Evolutionary conservation across 2,888 invertebrate genomes (phyloP), one percentile per base, ranked within the genome.

Genomic region (Allophyes oxyacanthae): DNA sequence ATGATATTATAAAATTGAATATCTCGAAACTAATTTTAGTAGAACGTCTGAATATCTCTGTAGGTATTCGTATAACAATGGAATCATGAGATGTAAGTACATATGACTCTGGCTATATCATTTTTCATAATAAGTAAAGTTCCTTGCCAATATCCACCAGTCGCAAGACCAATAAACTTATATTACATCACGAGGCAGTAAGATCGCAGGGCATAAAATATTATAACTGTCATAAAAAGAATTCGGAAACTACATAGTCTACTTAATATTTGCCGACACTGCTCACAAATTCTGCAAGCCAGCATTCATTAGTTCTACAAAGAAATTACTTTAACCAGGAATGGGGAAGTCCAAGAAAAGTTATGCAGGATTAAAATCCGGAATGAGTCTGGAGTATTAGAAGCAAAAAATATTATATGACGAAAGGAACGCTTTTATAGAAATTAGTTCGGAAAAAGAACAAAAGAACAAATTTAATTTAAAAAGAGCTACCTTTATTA

Each of bases 311-410:
- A 40, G 42, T 37, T 37, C 30, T 15, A 34, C 54, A 55, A 58
- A 67, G 49, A 50, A 59, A 53, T 59, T 26, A 28, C 42, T 57
- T 45, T 41, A 4, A 66, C 49, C 36, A 40, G 42, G 25, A 66
- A 59, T 7, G 10, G 9, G 11, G 5, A 45, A 45, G 41, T 41
- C 13, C 14, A 46, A 49, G 15, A 30, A 51, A 62, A 55, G 8
- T 43, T 41, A 28, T 43, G 51, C 37, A 44, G 15, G 34, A 44
- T 41, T 34, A 26, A 44, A 65, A 36, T 28, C 14, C 2, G 37
- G 9, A 53, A 58, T 41, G 0, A 43, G 33, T 34, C 6, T 45
- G 38, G 6, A n/a, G 9, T 38, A 45, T 49, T 48, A 20, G 14
- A 52, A 45, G 52, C 11, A 37, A 61, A 37, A 61, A 49, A 38